Evolutionary conservation across 2,113 vertebrate species (phyloP).

Genomic region (Sebastes fasciatus): DNA sequence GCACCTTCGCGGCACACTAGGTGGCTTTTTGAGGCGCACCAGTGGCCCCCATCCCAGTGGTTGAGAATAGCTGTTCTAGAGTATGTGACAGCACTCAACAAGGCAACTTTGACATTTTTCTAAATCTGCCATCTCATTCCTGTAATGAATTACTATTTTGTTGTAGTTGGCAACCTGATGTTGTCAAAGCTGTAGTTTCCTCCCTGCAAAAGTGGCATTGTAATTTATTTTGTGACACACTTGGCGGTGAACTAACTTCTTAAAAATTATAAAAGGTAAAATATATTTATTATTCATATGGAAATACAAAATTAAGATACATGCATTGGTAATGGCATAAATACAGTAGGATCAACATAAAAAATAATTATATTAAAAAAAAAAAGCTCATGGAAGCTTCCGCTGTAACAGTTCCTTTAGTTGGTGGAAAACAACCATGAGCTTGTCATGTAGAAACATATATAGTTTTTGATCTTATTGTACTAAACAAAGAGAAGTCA

Average conservation of each 20-base stretch:
- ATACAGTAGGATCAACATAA: constrained; percentile 54
- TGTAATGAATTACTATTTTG: not conserved
- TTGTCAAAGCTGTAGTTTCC: not conserved
- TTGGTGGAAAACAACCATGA: constrained; percentile 20
- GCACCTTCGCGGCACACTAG: too few relatives aligned
- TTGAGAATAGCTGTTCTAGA: too few relatives aligned
- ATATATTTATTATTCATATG: constrained; percentile 66
- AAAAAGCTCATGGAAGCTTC: constrained; percentile 3
- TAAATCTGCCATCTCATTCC: not conserved
- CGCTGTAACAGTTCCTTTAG: constrained; percentile 28
- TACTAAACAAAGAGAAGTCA: constrained; percentile 25
- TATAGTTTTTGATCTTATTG: constrained; percentile 1
- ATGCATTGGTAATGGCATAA: constrained; percentile 71
- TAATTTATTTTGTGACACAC: not conserved
- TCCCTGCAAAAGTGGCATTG: not conserved
- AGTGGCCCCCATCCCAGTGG: too few relatives aligned
- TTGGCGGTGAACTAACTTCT: not conserved
- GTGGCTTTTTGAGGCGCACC: too few relatives aligned
- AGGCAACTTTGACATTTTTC: too few relatives aligned
- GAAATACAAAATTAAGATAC: constrained; percentile 73
- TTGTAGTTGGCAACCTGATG: not conserved
- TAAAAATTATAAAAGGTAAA: constrained; percentile 28
- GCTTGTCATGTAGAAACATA: constrained; percentile 15
- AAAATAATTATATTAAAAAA: constrained; percentile 11
- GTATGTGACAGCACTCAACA: too few relatives aligned